These are phyloP conservation scores for Catocala nupta DNA, from an alignment of 2,888 invertebrate genomes.

Conservation along the genomic window DNA sequence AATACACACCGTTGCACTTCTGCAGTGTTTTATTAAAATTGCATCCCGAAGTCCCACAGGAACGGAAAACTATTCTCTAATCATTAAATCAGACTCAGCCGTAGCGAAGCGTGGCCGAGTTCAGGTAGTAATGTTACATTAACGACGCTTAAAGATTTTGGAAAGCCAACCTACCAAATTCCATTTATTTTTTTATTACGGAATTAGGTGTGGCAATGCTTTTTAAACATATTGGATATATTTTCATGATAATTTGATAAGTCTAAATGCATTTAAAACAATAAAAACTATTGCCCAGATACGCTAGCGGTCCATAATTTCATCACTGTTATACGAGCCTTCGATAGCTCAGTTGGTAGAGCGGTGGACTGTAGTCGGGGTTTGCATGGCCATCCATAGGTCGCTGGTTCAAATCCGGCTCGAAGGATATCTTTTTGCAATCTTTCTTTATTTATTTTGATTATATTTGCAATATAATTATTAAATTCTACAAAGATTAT, in stretches of 20 bases:
- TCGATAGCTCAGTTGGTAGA: conserved; percentile 86
- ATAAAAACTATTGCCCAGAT: neutral
- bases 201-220: neutral
- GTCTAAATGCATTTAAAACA: neutral
- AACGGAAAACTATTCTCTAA: too few species aligned
- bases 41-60: too few species aligned
- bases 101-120: too few species aligned
- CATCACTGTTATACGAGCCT: conserved; percentile 50
- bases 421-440: conserved; percentile 69
- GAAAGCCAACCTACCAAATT: too few species aligned
- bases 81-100: too few species aligned
- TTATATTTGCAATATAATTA: neutral
- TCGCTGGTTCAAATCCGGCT: conserved; percentile 89
- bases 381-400: conserved; percentile 82
- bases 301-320: conserved; percentile 2
- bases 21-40: too few species aligned
- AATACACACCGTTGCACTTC: too few species aligned
- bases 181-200: too few species aligned
- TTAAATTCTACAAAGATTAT: too few species aligned
- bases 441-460: neutral
- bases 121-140: too few species aligned
- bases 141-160: too few species aligned
- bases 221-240: neutral
- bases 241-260: neutral
- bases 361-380: conserved; percentile 79